Base-by-base conservation (phyloP, 2,113 vertebrate genomes). In the Vulpes lagopus region DNA sequence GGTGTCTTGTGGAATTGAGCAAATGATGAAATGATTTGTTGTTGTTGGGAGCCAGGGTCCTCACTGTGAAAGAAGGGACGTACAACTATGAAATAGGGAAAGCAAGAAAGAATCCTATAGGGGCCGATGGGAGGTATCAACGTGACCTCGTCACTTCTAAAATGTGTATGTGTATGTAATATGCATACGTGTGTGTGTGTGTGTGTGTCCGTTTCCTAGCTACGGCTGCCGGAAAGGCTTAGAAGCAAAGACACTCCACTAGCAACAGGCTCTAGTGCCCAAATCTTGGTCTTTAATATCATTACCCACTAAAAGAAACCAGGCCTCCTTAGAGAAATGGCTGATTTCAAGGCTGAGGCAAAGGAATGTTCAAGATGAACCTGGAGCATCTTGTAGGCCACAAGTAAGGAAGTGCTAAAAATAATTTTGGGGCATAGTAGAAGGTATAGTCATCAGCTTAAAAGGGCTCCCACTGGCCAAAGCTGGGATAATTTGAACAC, bases 111-210 rank as follows among this genome's bases (percentile, higher is more conserved):
- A 88, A 55, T 64, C 87, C 57, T 64, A 49, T 8, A 55, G n/a
- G 11, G 23, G 35, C 12, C 3, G 83, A 69, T 67, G 53, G 38
- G 60, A 89, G 55, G 32, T 78, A 53, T 60, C 27, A 23, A 17
- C 25, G 59, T 81, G 38, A 82, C 60, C 83, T 83, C 53, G 22
- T 55, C 35, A 79, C 60, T 95, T 88, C 83, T 78, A 83, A 92
- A 51, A 83, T n/a, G 19, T 12, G 17, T 71, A 11, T 86, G 5
- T 78, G 59, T 38, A 27, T 49, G 32, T 27, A n/a, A 25, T 35
- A 8, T 16, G 35, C 27, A 2, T 55, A 19, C 7, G 1, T 9
- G 73, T 14, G 6, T 74, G 11, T 23, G 49, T 35, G 1, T n/a
- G 11, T 81, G n/a, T 20, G 10, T 81, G n/a, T 25, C 23, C 27